Percentiles rank a stretch among this genome's conserved stretches.
Evolutionary conservation across 2,888 invertebrate species (phyloP).

Genomic region (Drosophila anomalata): DNA sequence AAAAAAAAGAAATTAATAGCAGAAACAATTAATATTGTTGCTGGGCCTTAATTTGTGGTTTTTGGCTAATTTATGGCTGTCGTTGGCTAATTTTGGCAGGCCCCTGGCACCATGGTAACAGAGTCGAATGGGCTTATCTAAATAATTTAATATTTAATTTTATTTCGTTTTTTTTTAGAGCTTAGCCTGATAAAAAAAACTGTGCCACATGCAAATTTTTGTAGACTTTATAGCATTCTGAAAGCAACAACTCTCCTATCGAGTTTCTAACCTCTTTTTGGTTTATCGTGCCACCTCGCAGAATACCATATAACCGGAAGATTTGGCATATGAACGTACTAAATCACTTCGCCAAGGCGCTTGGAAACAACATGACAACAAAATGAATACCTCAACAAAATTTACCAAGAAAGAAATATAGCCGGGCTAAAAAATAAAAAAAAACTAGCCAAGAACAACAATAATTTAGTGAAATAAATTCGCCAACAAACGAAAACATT

Average conservation of each 20-base stretch:
- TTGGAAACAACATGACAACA: slow-evolving; percentile 79
- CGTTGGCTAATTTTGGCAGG: slow-evolving; percentile 67
- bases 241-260: slow-evolving; percentile 9
- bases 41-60: slow-evolving; percentile 36
- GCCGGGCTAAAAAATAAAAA: slow-evolving; percentile 33
- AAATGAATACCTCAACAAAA: slow-evolving; percentile 78
- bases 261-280: slow-evolving; percentile 14
- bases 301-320: slow-evolving; percentile 47
- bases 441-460: slow-evolving; percentile 16
- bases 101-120: slow-evolving; percentile 59
- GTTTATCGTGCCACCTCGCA: slow-evolving; percentile 15
- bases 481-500: slow-evolving; percentile 75
- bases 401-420: slow-evolving; percentile 64
- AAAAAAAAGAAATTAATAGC: slow-evolving; percentile 55
- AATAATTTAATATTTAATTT: slow-evolving; percentile 1
- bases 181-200: neutral
- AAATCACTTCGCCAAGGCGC: slow-evolving; percentile 70
- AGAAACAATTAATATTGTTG: slow-evolving; percentile 24
- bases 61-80: slow-evolving; percentile 64
- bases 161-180: neutral
- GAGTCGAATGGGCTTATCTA: slow-evolving; percentile 2
- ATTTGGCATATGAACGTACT: slow-evolving; percentile 73
- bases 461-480: slow-evolving; percentile 30
- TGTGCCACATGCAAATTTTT: neutral
- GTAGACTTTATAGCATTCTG: neutral